A percentile compares a stretch with the other conserved stretches of the same genome.
Conservation (phyloP, 2,888 invertebrate species). For the Aphodius granarius region DNA sequence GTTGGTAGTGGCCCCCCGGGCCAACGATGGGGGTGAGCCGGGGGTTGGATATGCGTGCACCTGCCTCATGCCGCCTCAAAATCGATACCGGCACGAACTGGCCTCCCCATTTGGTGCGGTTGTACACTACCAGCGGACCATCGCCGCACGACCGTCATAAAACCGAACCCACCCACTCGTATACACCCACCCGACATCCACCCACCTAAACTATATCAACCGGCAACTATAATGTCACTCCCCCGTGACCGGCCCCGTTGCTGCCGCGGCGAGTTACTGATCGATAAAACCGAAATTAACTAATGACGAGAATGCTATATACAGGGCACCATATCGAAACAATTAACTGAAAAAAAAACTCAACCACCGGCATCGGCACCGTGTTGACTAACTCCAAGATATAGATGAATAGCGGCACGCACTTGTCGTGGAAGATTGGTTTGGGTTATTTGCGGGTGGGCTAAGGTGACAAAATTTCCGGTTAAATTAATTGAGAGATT, state of each 20-base stretch:
- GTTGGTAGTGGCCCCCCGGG: constrained; percentile 37
- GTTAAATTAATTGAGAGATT: too few species aligned
- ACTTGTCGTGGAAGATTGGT: too few species aligned
- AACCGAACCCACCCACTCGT: constrained; percentile 25
- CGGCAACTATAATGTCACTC: constrained; percentile 34
- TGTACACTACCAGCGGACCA: constrained; percentile 26
- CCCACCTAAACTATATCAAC: constrained; percentile 36
- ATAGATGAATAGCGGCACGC: too few species aligned
- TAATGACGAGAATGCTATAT: constrained; percentile 26
- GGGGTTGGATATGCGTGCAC: constrained; percentile 46
- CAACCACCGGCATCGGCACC: too few species aligned
- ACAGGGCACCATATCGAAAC: background rate
- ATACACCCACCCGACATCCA: constrained; percentile 30
- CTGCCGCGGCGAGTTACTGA: constrained; percentile 22
- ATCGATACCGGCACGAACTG: constrained; percentile 41
- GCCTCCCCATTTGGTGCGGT: constrained; percentile 39
- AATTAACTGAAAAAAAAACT: too few species aligned
- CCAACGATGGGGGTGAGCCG: constrained; percentile 38
- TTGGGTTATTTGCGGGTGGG: too few species aligned
- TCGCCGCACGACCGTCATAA: constrained; percentile 25
- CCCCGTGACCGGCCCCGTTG: constrained; percentile 11
- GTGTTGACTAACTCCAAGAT: too few species aligned
- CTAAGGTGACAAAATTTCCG: too few species aligned
- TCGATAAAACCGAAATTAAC: constrained; percentile 38
- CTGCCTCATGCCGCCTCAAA: constrained; percentile 42